These are phyloP conservation scores for Andrena marginata DNA, from an alignment of 2,888 invertebrate species.

Conservation along the genomic window DNA sequence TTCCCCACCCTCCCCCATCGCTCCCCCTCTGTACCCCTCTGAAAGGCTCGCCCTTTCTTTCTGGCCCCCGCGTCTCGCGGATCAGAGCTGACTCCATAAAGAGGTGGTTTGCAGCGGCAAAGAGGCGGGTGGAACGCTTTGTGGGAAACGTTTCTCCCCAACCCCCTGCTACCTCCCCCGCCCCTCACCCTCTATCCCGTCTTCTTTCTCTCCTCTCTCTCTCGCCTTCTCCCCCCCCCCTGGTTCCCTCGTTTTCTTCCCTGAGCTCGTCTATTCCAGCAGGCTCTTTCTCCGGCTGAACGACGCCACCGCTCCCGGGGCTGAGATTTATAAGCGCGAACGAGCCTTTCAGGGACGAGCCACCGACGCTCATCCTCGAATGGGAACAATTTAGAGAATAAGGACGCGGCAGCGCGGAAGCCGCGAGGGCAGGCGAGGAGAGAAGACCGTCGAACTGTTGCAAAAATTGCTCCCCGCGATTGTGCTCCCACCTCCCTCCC, in stretches of 20 bases:
- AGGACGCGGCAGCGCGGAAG: conserved; percentile 70
- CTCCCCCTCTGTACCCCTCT: background rate
- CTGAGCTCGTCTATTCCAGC: conserved; percentile 30
- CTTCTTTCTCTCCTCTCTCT: background rate
- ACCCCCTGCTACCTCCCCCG: conserved; percentile 2
- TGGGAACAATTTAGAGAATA: conserved; percentile 80
- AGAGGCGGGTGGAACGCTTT: conserved; percentile 69
- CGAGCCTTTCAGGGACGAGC: conserved; percentile 79
- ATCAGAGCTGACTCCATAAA: conserved; percentile 71
- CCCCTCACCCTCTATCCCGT: conserved; percentile 16
- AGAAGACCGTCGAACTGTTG: conserved; percentile 55
- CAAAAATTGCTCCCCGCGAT: conserved; percentile 66
- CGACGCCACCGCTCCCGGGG: conserved; percentile 63
- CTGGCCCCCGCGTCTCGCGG: conserved; percentile 52
- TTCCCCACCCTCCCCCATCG: background rate
- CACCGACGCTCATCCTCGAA: conserved; percentile 77
- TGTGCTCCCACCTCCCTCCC: conserved; percentile 41
- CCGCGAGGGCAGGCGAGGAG: conserved; percentile 45
- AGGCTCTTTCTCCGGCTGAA: conserved; percentile 50
- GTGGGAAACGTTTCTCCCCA: conserved; percentile 70
- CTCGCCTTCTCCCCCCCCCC: conserved; percentile 15
- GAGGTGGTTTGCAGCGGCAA: conserved; percentile 68
- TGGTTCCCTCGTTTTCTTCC: conserved; percentile 22
- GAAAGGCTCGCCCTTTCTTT: conserved; percentile 41
- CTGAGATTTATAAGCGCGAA: conserved; percentile 82